A percentile compares a stretch with the other conserved stretches of the same genome.
Conservation (phyloP, 1,140 invertebrate species). For the Drosophila pseudoananassae region DNA sequence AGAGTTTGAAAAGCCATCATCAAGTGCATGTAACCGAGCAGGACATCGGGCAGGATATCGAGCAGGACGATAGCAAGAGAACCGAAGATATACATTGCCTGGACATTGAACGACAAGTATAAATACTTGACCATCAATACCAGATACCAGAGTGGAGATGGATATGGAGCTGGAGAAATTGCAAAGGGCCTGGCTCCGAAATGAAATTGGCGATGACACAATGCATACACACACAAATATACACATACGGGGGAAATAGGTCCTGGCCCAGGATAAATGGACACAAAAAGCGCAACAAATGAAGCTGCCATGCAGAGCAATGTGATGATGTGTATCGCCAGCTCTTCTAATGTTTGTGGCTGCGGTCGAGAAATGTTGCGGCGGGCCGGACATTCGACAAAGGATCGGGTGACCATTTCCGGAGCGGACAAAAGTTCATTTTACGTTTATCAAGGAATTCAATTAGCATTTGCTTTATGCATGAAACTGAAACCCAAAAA, state of each 20-base stretch:
- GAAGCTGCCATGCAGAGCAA: slow-evolving; percentile 35
- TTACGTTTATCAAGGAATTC: slow-evolving; percentile 59
- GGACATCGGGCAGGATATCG: slow-evolving; percentile 37
- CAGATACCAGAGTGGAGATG: slow-evolving; percentile 41
- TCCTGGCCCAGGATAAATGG: slow-evolving; percentile 40
- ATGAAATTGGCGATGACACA: slow-evolving; percentile 62
- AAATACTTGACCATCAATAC: slow-evolving; percentile 73
- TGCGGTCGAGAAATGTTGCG: slow-evolving; percentile 47
- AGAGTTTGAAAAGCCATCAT: slow-evolving; percentile 70
- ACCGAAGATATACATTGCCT: slow-evolving; percentile 54
- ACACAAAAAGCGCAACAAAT: slow-evolving; percentile 57
- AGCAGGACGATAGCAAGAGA: slow-evolving; percentile 11
- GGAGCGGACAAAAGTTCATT: slow-evolving; percentile 45
- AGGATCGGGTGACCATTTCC: slow-evolving; percentile 31
- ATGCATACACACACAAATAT: slow-evolving; percentile 20
- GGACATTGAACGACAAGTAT: slow-evolving; percentile 73
- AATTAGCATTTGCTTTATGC: slow-evolving; percentile 77
- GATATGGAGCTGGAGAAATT: slow-evolving; percentile 21
- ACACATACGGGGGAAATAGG: slow-evolving; percentile 5
- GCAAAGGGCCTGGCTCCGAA: slow-evolving; percentile 36
- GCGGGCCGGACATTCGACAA: slow-evolving; percentile 27
- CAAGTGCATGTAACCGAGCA: slow-evolving; percentile 64
- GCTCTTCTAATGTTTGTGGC: slow-evolving; percentile 67
- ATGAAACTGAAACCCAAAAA: slow-evolving; percentile 47
- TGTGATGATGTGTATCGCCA: slow-evolving; percentile 54